Conservation (phyloP, 2,888 invertebrate genomes). For the Thumatha senex region DNA sequence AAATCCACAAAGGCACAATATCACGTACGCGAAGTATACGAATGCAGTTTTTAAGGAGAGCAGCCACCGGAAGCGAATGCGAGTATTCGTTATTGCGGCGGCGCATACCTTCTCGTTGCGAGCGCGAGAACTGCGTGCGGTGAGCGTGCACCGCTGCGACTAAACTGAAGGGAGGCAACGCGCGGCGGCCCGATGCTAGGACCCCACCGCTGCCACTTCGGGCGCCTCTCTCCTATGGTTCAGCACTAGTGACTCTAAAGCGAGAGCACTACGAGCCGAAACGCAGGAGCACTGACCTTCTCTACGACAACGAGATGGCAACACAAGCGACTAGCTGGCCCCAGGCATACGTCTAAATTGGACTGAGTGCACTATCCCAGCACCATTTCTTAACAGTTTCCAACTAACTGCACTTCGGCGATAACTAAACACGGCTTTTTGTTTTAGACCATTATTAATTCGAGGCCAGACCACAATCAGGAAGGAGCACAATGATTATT, state of each 20-base stretch:
- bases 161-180: constrained; percentile 68
- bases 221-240: constrained; percentile 70
- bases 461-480: background rate
- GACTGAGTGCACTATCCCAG: constrained; percentile 56
- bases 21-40: constrained; percentile 27
- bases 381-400: constrained; percentile 34
- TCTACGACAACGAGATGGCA: constrained; percentile 51
- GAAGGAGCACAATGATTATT: background rate
- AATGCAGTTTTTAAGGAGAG: constrained; percentile 51
- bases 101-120: constrained; percentile 78
- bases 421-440: background rate
- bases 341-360: constrained; percentile 53
- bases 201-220: constrained; percentile 70
- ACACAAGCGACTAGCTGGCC: constrained; percentile 48
- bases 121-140: constrained; percentile 84
- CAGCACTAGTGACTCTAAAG: constrained; percentile 74
- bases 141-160: constrained; percentile 83
- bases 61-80: constrained; percentile 76
- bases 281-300: constrained; percentile 78
- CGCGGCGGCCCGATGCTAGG: constrained; percentile 59
- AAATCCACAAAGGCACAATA: constrained; percentile 34
- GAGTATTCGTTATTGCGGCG: constrained; percentile 46
- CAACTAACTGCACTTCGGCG: constrained; percentile 23
- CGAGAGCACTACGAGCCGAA: constrained; percentile 73
- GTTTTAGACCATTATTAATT: background rate